Conservation (phyloP, 53 echinoderm and acorn worm genomes). For the Holothuria scabra region DNA sequence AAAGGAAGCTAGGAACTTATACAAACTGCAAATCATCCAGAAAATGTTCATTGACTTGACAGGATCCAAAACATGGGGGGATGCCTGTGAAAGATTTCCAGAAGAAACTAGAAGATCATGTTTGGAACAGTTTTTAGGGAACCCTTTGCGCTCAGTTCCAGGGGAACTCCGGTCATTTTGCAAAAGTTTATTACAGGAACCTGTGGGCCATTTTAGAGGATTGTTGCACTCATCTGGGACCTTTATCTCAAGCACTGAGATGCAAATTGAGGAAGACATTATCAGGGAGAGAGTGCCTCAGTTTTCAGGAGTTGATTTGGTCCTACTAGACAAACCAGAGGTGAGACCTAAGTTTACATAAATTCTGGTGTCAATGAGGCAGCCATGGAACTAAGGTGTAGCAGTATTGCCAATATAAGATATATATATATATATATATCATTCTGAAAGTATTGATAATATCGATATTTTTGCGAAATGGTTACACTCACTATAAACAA, state of each 20-base stretch:
- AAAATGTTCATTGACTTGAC: constrained; percentile 10
- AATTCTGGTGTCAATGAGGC: no score
- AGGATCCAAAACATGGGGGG: neutral
- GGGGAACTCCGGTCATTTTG: constrained; percentile 16
- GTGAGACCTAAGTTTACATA: neutral
- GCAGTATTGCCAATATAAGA: no score
- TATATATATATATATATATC: no score
- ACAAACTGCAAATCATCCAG: constrained; percentile 11
- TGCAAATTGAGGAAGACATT: neutral
- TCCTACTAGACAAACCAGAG: constrained; percentile 17
- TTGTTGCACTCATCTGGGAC: neutral
- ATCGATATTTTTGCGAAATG: no score
- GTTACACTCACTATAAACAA: no score
- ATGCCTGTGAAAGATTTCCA: constrained; percentile 5
- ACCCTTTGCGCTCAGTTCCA: neutral
- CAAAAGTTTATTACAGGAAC: neutral
- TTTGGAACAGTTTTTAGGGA: neutral
- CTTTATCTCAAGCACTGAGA: neutral
- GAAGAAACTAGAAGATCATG: neutral
- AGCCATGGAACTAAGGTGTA: no score
- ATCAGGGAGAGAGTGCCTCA: neutral
- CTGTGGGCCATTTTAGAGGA: neutral
- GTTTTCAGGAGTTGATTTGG: constrained; percentile 7
- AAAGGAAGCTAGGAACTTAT: neutral
- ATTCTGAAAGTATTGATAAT: no score